Evolutionary conservation across 2,113 vertebrate genomes (phyloP), one percentile per base, ranked within the genome.

Genomic region (Synchiropus splendidus): DNA sequence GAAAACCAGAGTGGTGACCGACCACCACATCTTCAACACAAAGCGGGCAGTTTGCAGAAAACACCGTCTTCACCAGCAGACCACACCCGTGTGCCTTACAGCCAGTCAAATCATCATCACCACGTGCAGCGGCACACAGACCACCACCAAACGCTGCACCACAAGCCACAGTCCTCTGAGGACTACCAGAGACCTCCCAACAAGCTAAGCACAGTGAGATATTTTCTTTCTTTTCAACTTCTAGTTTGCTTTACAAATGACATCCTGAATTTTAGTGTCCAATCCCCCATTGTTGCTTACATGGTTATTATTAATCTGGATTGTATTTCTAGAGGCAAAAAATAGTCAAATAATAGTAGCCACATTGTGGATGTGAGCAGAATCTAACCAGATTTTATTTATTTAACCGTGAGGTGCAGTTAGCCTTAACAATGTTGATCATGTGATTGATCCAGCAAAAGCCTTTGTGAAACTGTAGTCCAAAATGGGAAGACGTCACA

Each of bases 11-110:
- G 68, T 18, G 51, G 64, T 54, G 60, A 67, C 67, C 58, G 70
- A 48, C 50, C 61, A 35, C 58, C 44, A 4, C 64, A 72, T 53
- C 66, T 67, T 6, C 78, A 69, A 62, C 55, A 55, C 66, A 78
- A 74, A 62, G 78, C 58, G 65, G 79, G 64, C 51, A 57, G 61
- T 11, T 71, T 70, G 45, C 72, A 68, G 43, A 77, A 85, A 79
- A 63, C 77, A 67, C 75, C 66, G 53, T 82, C 82, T 74, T 85
- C 86, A 90, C 89, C 90, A 92, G 89, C 89, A 90, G 85, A 89
- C 83, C 83, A 85, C 78, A 83, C 86, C 83, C 85, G 88, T 75
- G 88, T 92, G 90, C 89, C 90, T 92, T 92, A 91, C 62, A 83
- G 76, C 71, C 80, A 77, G 79, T 84, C 85, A 79, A 72, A 83